Conservation (phyloP, 2,888 invertebrate genomes). For the Andrena minutula region DNA sequence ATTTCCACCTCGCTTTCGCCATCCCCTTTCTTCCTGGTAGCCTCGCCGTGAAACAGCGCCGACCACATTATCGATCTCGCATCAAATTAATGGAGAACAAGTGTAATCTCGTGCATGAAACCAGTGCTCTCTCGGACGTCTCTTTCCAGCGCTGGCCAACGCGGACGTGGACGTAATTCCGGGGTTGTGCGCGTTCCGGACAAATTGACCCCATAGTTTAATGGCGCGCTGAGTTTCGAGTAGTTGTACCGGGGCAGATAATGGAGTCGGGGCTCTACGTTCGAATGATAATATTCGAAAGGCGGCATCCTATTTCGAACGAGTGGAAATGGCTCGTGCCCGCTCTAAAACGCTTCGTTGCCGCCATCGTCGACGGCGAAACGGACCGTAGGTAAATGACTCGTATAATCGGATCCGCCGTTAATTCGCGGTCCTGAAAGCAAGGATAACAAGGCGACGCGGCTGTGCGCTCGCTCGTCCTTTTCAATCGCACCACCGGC, state of each 20-base stretch:
- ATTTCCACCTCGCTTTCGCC: neutral
- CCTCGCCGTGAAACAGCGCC: slow-evolving; percentile 6
- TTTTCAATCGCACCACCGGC: slow-evolving; percentile 5
- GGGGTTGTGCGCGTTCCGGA: slow-evolving; percentile 62
- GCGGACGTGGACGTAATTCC: slow-evolving; percentile 63
- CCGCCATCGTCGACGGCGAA: slow-evolving; percentile 53
- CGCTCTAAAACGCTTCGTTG: slow-evolving; percentile 44
- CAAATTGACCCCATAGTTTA: slow-evolving; percentile 74
- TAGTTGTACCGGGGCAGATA: slow-evolving; percentile 65
- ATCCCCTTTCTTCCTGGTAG: neutral
- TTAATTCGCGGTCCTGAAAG: slow-evolving; percentile 63
- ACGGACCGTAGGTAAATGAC: slow-evolving; percentile 67
- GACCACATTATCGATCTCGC: slow-evolving; percentile 57
- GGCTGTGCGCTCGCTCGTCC: neutral
- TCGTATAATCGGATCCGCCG: slow-evolving; percentile 68
- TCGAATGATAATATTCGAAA: slow-evolving; percentile 72
- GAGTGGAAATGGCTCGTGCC: slow-evolving; percentile 61
- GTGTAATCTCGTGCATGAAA: slow-evolving; percentile 59
- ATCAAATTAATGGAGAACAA: slow-evolving; percentile 68
- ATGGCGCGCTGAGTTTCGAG: slow-evolving; percentile 68
- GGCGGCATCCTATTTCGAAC: slow-evolving; percentile 43
- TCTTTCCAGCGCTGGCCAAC: slow-evolving; percentile 24
- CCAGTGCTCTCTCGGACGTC: slow-evolving; percentile 22
- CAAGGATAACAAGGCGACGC: slow-evolving; percentile 38
- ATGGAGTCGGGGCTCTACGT: slow-evolving; percentile 60